Evolutionary conservation across 2,888 invertebrate genomes (phyloP).

Genomic region (Amiota mariae): DNA sequence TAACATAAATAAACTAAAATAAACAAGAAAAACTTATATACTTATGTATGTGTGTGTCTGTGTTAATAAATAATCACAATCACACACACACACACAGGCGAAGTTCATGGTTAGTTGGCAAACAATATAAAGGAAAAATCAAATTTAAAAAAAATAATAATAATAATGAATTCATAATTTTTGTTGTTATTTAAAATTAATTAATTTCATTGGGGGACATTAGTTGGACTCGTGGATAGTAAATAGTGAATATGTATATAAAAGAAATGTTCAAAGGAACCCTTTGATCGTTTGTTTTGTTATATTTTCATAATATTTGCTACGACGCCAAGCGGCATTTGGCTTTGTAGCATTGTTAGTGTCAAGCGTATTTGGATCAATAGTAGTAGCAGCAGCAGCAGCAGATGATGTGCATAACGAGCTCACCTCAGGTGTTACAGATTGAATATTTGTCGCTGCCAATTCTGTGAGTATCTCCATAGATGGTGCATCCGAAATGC

Average conservation of each 20-base stretch:
- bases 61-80: not conserved
- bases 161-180: not conserved
- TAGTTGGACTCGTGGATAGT: not conserved
- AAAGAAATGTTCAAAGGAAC: constrained; percentile 72
- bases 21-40: constrained; percentile 34
- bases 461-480: constrained; percentile 54
- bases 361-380: constrained; percentile 42
- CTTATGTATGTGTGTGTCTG: constrained; percentile 21
- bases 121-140: constrained; percentile 41
- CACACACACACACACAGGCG: not conserved
- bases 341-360: constrained; percentile 51
- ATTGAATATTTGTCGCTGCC: constrained; percentile 44
- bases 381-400: no score
- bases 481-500: constrained; percentile 54
- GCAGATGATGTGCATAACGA: constrained; percentile 37
- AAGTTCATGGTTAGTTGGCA: constrained; percentile 31
- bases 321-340: constrained; percentile 74
- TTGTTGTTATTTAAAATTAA: not conserved
- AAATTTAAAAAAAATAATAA: not conserved
- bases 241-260: not conserved
- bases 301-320: constrained; percentile 75
- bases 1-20: constrained; percentile 24
- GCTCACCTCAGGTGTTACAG: constrained; percentile 71
- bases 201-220: not conserved
- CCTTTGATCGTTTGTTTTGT: constrained; percentile 78